These are phyloP conservation scores for Manis crassicaudata DNA, from an alignment of 2,797 vertebrate genomes.

Conservation along the genomic window DNA sequence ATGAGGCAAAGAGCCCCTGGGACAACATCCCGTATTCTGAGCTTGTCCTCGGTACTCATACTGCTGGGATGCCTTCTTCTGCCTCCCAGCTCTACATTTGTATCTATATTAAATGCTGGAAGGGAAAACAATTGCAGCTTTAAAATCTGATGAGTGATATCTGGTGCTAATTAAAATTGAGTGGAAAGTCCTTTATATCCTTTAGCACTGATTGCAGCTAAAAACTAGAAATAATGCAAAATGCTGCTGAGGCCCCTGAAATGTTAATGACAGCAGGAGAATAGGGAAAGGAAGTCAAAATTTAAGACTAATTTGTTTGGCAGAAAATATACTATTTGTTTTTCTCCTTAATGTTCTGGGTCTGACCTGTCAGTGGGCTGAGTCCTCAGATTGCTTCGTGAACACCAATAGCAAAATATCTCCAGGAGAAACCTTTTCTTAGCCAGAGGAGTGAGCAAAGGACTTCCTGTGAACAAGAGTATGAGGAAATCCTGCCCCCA, in stretches of 20 bases:
- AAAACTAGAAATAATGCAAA: not conserved
- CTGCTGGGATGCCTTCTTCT: not conserved
- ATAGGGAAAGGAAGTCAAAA: not conserved
- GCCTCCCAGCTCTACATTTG: not conserved
- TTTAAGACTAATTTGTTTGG: not conserved
- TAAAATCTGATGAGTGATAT: not conserved
- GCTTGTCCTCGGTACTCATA: not conserved
- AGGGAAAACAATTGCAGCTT: not conserved
- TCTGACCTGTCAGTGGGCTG: not conserved
- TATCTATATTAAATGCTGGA: not conserved
- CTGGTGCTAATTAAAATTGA: not conserved
- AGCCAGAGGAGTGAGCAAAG: not conserved
- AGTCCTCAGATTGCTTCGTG: not conserved
- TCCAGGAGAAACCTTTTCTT: not conserved
- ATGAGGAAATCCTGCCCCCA: fast-evolving
- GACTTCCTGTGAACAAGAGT: not conserved
- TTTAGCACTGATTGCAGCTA: not conserved
- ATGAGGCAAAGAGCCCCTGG: not conserved
- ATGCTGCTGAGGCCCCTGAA: not conserved
- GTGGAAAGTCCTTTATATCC: not conserved
- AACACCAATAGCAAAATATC: not conserved
- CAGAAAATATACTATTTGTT: not conserved
- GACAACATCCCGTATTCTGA: not conserved
- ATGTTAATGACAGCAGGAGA: not conserved
- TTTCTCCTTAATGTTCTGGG: not conserved